Conservation (phyloP, 2,797 vertebrate genomes). For the Podarcis siculus region DNA sequence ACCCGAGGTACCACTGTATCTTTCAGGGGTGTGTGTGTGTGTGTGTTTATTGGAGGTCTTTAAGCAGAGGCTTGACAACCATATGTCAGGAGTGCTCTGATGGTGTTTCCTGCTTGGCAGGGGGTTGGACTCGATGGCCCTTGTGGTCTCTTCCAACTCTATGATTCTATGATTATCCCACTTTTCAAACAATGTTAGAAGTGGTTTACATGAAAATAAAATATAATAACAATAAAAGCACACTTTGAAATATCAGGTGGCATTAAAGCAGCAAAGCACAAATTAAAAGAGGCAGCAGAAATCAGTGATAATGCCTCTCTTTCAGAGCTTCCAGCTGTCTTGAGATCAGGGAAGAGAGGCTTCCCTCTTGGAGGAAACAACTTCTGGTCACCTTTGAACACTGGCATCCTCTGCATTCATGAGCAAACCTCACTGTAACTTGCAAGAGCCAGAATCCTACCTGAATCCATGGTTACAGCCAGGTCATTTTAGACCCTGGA, state of each 20-base stretch:
- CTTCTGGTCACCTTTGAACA: background rate
- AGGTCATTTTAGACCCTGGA: no score
- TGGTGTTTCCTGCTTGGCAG: no score
- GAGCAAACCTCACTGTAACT: no score
- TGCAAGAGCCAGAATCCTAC: background rate
- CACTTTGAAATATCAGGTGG: background rate
- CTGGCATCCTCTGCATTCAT: background rate
- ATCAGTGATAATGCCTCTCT: background rate
- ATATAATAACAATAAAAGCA: background rate
- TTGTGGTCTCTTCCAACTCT: no score
- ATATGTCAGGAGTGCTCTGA: no score
- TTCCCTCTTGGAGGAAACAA: background rate
- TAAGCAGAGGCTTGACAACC: no score
- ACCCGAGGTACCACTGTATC: no score
- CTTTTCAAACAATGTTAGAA: background rate
- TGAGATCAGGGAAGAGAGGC: background rate
- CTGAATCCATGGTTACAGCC: no score
- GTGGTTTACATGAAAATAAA: background rate
- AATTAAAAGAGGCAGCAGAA: background rate
- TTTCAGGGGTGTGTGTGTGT: background rate
- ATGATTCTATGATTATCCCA: no score
- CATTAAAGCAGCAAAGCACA: background rate
- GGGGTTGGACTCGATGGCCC: no score
- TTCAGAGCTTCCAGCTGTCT: background rate
- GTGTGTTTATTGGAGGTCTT: no score